A percentile compares a stretch with the other conserved stretches of the same genome.
These are phyloP conservation scores for Ia io DNA, from an alignment of 2,113 vertebrate species.

Conservation along the genomic window DNA sequence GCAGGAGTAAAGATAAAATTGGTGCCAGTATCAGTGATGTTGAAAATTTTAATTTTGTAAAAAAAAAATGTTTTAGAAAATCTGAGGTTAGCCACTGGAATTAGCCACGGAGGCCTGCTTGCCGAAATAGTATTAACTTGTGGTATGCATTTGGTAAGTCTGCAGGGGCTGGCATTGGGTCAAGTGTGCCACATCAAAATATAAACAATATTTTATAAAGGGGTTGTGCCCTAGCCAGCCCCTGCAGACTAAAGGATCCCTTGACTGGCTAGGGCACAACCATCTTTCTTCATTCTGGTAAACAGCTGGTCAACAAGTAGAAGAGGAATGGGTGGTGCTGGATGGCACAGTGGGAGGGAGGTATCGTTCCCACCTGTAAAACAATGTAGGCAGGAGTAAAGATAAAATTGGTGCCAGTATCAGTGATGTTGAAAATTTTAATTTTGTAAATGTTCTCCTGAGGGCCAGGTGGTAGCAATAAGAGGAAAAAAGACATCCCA, in stretches of 20 bases:
- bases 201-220: no score
- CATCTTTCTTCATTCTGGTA: not conserved
- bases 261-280: no score
- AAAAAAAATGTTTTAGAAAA: constrained; percentile 21
- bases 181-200: no score
- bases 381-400: not conserved
- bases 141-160: constrained; percentile 44
- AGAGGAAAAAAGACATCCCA: not conserved
- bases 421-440: not conserved
- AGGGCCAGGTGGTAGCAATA: not conserved
- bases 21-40: not conserved
- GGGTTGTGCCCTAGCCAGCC: no score
- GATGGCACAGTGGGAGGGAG: not conserved
- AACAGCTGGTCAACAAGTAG: not conserved
- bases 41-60: not conserved
- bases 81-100: not conserved
- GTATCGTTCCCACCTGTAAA: not conserved
- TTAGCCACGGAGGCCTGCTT: not conserved
- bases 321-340: not conserved
- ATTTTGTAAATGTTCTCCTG: not conserved
- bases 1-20: not conserved
- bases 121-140: constrained; percentile 15
- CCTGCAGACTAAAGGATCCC: no score
- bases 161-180: no score
- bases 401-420: not conserved